Percentiles rank a stretch among this genome's conserved stretches.
Evolutionary conservation across 2,113 vertebrate species (phyloP).

Genomic region (Tetrao urogallus): DNA sequence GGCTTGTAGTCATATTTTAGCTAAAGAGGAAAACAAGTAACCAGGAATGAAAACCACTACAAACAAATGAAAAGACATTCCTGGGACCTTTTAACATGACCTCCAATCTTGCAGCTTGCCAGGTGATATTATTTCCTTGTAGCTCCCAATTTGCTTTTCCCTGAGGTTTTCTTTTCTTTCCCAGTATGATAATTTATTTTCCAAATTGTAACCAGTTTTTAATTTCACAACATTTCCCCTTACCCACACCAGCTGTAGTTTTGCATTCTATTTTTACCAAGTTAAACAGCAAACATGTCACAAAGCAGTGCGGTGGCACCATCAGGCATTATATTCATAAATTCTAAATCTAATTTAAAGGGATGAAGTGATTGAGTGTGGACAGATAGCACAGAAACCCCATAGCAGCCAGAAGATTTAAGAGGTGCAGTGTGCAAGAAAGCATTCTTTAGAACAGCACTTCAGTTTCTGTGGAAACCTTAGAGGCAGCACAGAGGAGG

Average conservation of each 20-base stretch:
- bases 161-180: neutral
- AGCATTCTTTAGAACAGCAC: neutral
- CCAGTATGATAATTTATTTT: neutral
- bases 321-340: neutral
- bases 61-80: neutral
- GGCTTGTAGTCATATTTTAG: neutral
- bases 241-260: neutral
- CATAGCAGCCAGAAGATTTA: slow-evolving; percentile 40
- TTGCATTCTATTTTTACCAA: neutral
- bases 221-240: slow-evolving; percentile 7
- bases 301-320: neutral
- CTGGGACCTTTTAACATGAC: neutral
- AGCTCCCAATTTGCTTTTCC: neutral
- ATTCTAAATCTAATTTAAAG: slow-evolving; percentile 43
- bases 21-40: neutral
- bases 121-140: neutral
- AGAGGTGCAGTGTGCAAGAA: slow-evolving; percentile 38
- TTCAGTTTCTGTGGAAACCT: slow-evolving; percentile 39
- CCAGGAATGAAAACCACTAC: neutral
- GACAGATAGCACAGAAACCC: slow-evolving; percentile 29
- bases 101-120: neutral
- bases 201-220: neutral
- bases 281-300: neutral
- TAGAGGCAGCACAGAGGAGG: neutral
- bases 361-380: slow-evolving; percentile 4